A percentile compares a stretch with the other conserved stretches of the same genome.
Conservation (phyloP, 1,140 invertebrate species). For the Panagrolaimus sp. region DNA sequence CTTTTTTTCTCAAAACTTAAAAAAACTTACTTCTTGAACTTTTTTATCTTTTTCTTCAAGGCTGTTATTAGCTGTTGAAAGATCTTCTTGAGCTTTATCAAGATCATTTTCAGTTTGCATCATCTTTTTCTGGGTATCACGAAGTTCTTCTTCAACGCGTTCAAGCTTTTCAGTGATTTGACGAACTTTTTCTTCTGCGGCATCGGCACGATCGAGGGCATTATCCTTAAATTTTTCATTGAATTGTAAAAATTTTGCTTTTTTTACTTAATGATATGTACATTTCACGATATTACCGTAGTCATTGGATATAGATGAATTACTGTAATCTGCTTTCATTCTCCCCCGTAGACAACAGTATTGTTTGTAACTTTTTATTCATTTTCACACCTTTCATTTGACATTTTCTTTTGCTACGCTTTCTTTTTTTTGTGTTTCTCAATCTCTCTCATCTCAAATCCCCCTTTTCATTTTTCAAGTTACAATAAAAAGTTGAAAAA, state of each 20-base stretch:
- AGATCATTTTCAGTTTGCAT: slow-evolving; percentile 97
- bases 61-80: slow-evolving; percentile 86
- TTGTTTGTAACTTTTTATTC: too few species aligned
- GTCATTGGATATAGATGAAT: background rate
- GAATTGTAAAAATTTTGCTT: background rate
- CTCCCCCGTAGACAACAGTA: too few species aligned
- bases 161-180: slow-evolving; percentile 86
- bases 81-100: slow-evolving; percentile 88
- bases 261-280: background rate
- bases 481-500: background rate
- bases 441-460: background rate
- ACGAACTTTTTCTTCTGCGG: slow-evolving; percentile 84
- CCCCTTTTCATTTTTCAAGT: too few species aligned
- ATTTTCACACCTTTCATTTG: too few species aligned
- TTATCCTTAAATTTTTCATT: slow-evolving; percentile 68
- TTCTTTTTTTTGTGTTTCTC: background rate
- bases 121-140: slow-evolving; percentile 96
- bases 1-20: too few species aligned
- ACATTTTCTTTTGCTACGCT: background rate
- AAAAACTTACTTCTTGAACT: slow-evolving; percentile 80
- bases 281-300: background rate
- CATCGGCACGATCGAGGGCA: slow-evolving; percentile 85
- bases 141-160: slow-evolving; percentile 92
- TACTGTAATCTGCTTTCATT: too few species aligned
- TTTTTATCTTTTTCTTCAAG: slow-evolving; percentile 96